A percentile compares a stretch with the other conserved stretches of the same genome.
Conservation (phyloP, 2,888 invertebrate species). For the Heliconius sara region DNA sequence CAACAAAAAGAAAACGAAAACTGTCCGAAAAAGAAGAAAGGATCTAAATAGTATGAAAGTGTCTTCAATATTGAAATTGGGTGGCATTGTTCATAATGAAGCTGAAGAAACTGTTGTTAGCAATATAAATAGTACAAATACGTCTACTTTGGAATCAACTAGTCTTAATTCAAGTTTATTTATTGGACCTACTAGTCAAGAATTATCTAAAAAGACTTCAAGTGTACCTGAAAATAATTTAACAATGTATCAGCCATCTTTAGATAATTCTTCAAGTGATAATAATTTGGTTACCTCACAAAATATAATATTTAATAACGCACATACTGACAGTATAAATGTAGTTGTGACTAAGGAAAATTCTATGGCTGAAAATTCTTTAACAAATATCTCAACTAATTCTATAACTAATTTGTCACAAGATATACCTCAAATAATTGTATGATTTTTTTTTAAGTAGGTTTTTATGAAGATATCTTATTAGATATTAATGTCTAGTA, state of each 20-base stretch:
- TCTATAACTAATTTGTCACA: not conserved
- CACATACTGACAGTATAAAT: not conserved
- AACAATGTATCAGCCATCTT: not conserved
- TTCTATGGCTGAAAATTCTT: not conserved
- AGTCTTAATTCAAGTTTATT: not conserved
- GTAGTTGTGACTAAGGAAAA: not conserved
- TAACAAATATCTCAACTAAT: not conserved
- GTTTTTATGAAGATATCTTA: not conserved
- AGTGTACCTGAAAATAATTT: not conserved
- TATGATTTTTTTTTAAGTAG: not conserved
- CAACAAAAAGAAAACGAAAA: slow-evolving; percentile 55
- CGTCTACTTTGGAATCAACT: not conserved
- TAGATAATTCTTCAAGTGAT: not conserved
- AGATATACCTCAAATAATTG: slow-evolving; percentile 1
- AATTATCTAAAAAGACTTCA: not conserved
- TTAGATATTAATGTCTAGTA: no score
- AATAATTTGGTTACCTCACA: not conserved
- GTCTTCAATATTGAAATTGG: slow-evolving; percentile 40
- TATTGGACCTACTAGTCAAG: not conserved
- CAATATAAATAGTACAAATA: not conserved
- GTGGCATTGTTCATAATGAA: slow-evolving; percentile 56
- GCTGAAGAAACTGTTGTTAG: slow-evolving; percentile 21
- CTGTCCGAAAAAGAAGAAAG: slow-evolving; percentile 67
- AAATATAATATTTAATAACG: not conserved
- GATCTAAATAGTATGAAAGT: slow-evolving; percentile 49